Percentiles rank a stretch among this genome's conserved stretches.
These are phyloP conservation scores for Phyllotreta cruciferae DNA, from an alignment of 2,888 invertebrate species.

Conservation along the genomic window DNA sequence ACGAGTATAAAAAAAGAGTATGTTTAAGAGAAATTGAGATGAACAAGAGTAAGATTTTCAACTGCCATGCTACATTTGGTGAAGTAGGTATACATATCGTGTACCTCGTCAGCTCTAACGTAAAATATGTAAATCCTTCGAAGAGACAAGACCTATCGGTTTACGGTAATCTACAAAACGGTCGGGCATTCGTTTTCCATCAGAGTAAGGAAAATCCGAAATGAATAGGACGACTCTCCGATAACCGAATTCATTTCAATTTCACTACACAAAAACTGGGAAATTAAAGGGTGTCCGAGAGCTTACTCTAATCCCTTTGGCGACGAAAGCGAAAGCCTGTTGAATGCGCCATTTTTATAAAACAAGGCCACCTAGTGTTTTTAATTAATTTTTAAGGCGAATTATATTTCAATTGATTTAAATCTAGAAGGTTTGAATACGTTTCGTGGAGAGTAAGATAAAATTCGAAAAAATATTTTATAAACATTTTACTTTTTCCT, in stretches of 20 bases:
- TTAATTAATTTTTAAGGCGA: not conserved
- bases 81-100: too few species aligned
- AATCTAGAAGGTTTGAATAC: too few species aligned
- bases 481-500: too few species aligned
- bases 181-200: slow-evolving; percentile 1
- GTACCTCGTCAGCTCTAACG: too few species aligned
- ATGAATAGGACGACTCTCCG: not conserved
- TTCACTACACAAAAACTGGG: slow-evolving; percentile 3
- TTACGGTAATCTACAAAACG: slow-evolving; percentile 6
- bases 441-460: too few species aligned
- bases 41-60: too few species aligned
- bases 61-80: too few species aligned
- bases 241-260: not conserved
- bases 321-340: not conserved
- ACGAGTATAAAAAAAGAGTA: too few species aligned
- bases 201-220: not conserved
- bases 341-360: not conserved
- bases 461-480: too few species aligned
- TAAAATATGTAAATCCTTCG: slow-evolving; percentile 11
- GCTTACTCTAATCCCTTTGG: not conserved
- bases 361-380: too few species aligned
- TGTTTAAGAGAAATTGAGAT: too few species aligned
- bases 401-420: not conserved
- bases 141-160: slow-evolving; percentile 4
- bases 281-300: not conserved